Evolutionary conservation across 2,888 invertebrate species (phyloP).

Genomic region (Synergus laeviventris): DNA sequence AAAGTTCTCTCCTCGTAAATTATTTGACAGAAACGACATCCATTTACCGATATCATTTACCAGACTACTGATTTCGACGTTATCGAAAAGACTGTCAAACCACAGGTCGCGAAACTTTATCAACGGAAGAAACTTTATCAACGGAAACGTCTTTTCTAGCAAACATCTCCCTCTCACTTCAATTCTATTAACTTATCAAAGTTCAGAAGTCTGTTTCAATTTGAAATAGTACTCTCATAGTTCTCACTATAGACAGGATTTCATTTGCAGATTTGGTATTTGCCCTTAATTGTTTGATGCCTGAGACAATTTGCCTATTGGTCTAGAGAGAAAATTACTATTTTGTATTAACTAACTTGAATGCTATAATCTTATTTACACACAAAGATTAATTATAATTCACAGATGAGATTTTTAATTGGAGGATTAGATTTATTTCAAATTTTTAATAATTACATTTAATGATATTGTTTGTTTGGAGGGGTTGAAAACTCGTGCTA

Average conservation of each 20-base stretch:
- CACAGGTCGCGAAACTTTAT: slow-evolving; percentile 30
- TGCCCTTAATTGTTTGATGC: neutral
- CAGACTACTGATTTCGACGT: neutral
- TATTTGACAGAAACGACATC: neutral
- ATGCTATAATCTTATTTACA: neutral
- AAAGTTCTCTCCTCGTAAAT: neutral
- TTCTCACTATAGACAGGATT: slow-evolving; percentile 8
- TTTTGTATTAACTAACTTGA: neutral
- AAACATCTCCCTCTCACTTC: slow-evolving; percentile 15
- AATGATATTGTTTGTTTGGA: too few species aligned
- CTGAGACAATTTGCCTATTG: neutral
- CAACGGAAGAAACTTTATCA: slow-evolving; percentile 24
- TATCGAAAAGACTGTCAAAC: neutral
- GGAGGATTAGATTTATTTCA: neutral
- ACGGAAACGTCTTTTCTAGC: slow-evolving; percentile 12
- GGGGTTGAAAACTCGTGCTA: too few species aligned
- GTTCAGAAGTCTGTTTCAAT: slow-evolving; percentile 10
- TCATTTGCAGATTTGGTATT: neutral
- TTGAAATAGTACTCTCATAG: neutral
- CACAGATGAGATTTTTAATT: neutral
- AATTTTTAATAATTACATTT: neutral
- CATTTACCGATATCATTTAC: neutral
- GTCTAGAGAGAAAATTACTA: neutral
- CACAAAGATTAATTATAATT: neutral
- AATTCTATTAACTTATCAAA: slow-evolving; percentile 35